Conservation (phyloP, 1,140 invertebrate species). For the Panagrolaimus sp. region DNA sequence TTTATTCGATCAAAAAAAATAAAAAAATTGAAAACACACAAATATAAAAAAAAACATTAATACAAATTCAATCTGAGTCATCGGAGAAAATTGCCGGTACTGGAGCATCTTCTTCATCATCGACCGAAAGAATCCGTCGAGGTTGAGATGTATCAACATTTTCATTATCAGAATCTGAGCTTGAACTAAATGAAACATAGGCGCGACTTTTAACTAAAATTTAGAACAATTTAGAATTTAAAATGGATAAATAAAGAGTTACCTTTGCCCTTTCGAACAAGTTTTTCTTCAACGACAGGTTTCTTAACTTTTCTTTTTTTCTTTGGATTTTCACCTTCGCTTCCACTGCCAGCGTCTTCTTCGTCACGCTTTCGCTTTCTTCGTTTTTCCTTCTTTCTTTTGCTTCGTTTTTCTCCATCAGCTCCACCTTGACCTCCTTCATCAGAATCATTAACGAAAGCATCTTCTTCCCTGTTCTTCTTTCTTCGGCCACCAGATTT, state of each 20-base stretch:
- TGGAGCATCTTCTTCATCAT: background rate
- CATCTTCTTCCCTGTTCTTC: conserved; percentile 4
- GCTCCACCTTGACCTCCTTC: background rate
- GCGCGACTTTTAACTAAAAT: background rate
- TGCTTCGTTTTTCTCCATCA: background rate
- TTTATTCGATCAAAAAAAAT: background rate
- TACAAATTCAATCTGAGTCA: background rate
- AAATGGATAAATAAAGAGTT: background rate
- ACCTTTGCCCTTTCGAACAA: background rate
- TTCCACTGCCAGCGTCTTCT: background rate
- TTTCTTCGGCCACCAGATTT: background rate
- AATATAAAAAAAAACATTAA: background rate
- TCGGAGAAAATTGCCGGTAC: background rate
- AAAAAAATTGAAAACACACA: background rate
- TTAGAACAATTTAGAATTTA: background rate
- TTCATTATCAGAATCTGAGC: background rate
- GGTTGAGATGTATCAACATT: background rate
- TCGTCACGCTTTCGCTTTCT: background rate
- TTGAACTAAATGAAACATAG: background rate
- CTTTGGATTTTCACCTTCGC: background rate
- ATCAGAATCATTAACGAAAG: background rate
- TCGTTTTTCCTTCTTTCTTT: conserved; percentile 8
- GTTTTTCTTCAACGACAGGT: background rate
- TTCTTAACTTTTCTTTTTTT: conserved; percentile 3
- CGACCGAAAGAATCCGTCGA: background rate